Conservation (phyloP, 2,797 vertebrate genomes). For the Psittacula echo region DNA sequence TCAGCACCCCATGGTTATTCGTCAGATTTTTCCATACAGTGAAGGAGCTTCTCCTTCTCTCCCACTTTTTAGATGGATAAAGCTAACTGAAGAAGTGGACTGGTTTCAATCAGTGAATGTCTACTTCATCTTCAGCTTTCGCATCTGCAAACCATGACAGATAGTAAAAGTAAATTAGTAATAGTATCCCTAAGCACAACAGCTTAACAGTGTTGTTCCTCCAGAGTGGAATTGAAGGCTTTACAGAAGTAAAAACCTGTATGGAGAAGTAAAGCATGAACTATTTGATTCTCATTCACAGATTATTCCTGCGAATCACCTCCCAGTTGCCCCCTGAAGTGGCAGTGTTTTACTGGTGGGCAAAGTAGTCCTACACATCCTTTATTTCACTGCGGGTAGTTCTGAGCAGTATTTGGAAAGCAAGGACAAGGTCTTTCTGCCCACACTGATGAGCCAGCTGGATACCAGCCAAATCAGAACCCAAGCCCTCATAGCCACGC, state of each 20-base stretch:
- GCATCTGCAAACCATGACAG: not conserved
- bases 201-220: not conserved
- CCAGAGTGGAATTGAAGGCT: not conserved
- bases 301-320: not conserved
- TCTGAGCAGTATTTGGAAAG: not conserved
- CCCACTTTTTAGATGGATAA: not conserved
- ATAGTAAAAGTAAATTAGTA: fast-evolving
- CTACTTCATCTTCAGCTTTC: not conserved
- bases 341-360: not conserved
- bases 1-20: no score
- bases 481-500: not conserved
- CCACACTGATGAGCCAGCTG: not conserved
- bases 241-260: not conserved
- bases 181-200: not conserved
- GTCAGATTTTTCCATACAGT: not conserved
- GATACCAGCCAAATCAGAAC: not conserved
- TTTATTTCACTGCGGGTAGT: not conserved
- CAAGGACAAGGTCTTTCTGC: not conserved
- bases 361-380: not conserved
- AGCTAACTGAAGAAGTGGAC: not conserved
- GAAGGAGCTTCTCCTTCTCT: not conserved
- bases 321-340: not conserved
- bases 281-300: fast-evolving
- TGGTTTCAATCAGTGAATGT: not conserved
- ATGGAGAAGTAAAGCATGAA: not conserved